Evolutionary conservation across 2,888 invertebrate genomes (phyloP).

Genomic region (Drosophila setosimentum): DNA sequence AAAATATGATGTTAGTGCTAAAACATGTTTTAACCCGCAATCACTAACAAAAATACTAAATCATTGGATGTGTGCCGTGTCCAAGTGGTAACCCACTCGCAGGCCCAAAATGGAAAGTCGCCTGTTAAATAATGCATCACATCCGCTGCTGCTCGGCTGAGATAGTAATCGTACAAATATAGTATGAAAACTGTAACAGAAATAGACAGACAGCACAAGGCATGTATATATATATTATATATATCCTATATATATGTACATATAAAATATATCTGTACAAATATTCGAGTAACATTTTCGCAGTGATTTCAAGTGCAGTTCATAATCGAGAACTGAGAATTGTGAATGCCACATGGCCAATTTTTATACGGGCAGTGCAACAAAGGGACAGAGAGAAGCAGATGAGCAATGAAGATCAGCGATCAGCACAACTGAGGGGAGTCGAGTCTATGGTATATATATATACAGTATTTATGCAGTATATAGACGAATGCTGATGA

Average conservation of each 20-base stretch:
- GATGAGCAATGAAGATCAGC: conserved; percentile 24
- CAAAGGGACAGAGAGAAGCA: conserved; percentile 1
- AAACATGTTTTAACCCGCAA: conserved; percentile 29
- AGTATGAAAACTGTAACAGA: conserved; percentile 40
- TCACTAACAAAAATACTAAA: conserved; percentile 22
- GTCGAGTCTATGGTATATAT: conserved; percentile 30
- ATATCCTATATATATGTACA: conserved; percentile 2
- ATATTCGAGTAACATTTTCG: conserved; percentile 12
- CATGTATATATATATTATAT: background rate
- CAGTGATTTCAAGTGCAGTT: conserved; percentile 47
- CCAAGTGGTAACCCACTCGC: conserved; percentile 24
- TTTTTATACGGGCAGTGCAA: conserved; percentile 50
- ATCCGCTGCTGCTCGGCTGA: conserved; percentile 39
- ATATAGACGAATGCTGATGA: conserved; percentile 48
- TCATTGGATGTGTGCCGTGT: conserved; percentile 15
- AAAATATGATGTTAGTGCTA: background rate
- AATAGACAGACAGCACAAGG: conserved; percentile 40
- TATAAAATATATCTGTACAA: conserved; percentile 21
- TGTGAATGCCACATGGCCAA: conserved; percentile 51
- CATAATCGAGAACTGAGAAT: conserved; percentile 15
- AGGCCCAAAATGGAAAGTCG: conserved; percentile 54
- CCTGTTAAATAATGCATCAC: conserved; percentile 56
- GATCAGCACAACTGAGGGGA: conserved; percentile 31
- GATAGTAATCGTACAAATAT: conserved; percentile 9
- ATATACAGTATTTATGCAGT: conserved; percentile 6